Evolutionary conservation across 2,888 invertebrate species (phyloP), one percentile per base, ranked within the genome.

Genomic region (Cecidostiba fungosa): DNA sequence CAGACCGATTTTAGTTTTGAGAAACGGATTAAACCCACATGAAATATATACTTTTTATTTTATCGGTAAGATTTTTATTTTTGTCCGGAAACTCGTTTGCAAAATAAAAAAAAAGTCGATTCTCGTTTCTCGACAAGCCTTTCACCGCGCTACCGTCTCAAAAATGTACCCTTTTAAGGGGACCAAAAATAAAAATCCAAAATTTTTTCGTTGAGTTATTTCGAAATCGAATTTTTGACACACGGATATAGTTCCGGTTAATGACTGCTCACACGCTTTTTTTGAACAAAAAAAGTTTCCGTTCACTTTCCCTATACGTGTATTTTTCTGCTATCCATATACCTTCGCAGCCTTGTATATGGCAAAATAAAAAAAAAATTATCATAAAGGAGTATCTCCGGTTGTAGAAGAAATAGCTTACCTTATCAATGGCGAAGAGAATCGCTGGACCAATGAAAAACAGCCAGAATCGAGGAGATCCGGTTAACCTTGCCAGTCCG

Each of bases 361-460:
- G 4, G 54, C 19, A 0, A n/a, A 54, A 54, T 19, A 54, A 19
- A n/a, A 54, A 19, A 16, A 54, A 19, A 54, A 54, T 3, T 4
- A n/a, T 54, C n/a, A 54, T 54, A 54, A 43, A 43, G 12, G 43
- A 43, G 43, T 43, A 43, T 10, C 36, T 5, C 36, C 36, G 36
- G 2, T 50, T 50, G 50, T 16, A 6, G 26, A 62, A 39, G 3
- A 3, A 47, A 36, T 32, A 87, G 10, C 81, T 90, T 92, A 96
- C 97, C 94, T 98, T 98, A 92, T 99, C 99, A 72, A 99, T 94
- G 0, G 97, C 96, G 91, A 98, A 99, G 86, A 99, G 95, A 62
- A 98, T 96, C 4, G 98, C 98, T 0, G 99, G 99, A 26, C 97
- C 97, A 32, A 98, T 94, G 92, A 99, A 98, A 94, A 98, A 99